Conservation (phyloP, 2,888 invertebrate genomes). For the Antheraea yamamai region DNA sequence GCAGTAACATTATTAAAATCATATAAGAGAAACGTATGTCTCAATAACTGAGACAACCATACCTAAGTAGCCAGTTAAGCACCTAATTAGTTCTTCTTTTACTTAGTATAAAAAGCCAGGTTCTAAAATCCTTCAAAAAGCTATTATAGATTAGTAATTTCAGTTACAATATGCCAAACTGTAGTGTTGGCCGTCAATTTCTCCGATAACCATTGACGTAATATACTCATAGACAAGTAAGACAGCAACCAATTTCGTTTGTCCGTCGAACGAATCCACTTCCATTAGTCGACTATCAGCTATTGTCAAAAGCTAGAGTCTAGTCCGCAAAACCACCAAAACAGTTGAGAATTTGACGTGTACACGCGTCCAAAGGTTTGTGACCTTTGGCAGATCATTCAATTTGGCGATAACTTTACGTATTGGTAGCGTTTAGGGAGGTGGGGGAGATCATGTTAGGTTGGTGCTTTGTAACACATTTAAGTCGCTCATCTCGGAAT, state of each 20-base stretch:
- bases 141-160: neutral
- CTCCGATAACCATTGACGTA: constrained; percentile 34
- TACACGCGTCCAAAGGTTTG: constrained; percentile 48
- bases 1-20: no score
- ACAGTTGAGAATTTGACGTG: constrained; percentile 68
- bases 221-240: constrained; percentile 40
- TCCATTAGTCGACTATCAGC: constrained; percentile 73
- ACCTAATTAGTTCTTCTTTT: neutral
- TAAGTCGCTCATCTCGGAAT: constrained; percentile 80
- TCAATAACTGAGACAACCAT: no score
- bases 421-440: constrained; percentile 30
- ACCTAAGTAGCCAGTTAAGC: no score
- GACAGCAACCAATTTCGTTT: constrained; percentile 64
- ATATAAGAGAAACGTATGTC: no score
- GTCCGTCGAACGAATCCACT: constrained; percentile 51
- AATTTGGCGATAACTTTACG: constrained; percentile 37
- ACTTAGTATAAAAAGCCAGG: neutral
- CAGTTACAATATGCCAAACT: neutral
- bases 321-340: constrained; percentile 69
- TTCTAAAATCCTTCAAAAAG: neutral
- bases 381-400: constrained; percentile 46
- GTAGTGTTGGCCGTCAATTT: constrained; percentile 45
- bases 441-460: constrained; percentile 43
- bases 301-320: constrained; percentile 76
- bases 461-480: constrained; percentile 70